Conservation (phyloP, 2,888 invertebrate genomes). For the Sepioteuthis lessoniana region DNA sequence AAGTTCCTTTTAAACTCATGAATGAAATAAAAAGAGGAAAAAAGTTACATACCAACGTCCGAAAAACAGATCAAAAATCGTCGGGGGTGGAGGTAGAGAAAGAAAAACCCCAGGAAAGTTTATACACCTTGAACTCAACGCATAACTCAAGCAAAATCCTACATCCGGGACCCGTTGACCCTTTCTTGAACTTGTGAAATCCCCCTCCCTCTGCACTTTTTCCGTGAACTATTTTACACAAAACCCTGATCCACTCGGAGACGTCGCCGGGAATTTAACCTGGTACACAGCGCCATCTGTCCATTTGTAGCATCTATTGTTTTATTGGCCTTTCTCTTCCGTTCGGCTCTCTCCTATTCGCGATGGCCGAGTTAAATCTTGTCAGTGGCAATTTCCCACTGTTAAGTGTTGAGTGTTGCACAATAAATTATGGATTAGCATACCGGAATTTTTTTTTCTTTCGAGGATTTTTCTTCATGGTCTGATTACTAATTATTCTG, state of each 20-base stretch:
- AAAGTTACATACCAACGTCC: not conserved
- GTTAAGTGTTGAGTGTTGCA: not conserved
- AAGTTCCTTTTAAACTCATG: too few species aligned
- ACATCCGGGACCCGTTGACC: conserved; percentile 15
- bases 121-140: not conserved
- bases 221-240: not conserved
- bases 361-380: not conserved
- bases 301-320: not conserved
- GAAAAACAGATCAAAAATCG: not conserved
- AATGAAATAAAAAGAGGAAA: not conserved
- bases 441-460: not conserved
- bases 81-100: too few species aligned
- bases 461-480: too few species aligned
- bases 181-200: not conserved
- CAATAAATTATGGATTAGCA: not conserved
- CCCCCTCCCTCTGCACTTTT: not conserved
- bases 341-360: not conserved
- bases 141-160: not conserved
- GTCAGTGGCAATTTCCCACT: not conserved
- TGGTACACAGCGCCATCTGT: not conserved
- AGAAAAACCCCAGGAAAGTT: not conserved
- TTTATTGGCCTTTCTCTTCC: not conserved
- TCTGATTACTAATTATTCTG: too few species aligned
- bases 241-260: not conserved
- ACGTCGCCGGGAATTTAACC: not conserved